Percentiles rank a stretch among this genome's conserved stretches.
Evolutionary conservation across 2,113 vertebrate genomes (phyloP).

Genomic region (Callospermophilus lateralis): DNA sequence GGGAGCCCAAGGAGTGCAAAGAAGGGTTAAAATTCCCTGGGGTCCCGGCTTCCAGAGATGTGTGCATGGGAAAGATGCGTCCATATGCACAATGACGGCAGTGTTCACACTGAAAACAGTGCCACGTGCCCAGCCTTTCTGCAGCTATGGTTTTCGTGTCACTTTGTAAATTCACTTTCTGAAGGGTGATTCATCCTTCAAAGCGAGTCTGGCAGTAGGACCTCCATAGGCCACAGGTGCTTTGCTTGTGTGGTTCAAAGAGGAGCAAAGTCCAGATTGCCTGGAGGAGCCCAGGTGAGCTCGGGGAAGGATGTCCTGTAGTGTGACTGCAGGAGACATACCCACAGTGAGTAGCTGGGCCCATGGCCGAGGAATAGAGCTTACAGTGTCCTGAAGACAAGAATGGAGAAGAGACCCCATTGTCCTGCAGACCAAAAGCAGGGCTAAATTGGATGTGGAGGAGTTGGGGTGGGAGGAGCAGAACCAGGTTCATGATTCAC

Average conservation of each 20-base stretch:
- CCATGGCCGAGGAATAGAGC: accelerated
- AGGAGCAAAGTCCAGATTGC: background rate
- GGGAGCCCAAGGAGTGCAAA: background rate
- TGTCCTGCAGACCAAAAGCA: background rate
- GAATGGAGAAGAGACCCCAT: background rate
- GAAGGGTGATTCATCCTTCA: background rate
- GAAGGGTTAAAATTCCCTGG: background rate
- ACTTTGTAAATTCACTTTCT: background rate
- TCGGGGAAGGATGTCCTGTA: background rate
- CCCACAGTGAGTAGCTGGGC: background rate
- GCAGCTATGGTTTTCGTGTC: background rate
- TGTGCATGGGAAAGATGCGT: background rate
- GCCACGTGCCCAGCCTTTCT: background rate
- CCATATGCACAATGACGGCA: too few relatives aligned
- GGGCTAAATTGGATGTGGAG: background rate
- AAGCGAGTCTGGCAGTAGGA: background rate
- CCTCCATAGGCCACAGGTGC: background rate
- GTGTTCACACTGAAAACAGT: background rate
- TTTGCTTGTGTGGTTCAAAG: background rate
- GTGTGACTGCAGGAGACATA: background rate
- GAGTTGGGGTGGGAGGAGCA: background rate
- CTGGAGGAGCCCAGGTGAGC: background rate
- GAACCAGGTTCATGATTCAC: background rate
- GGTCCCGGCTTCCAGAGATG: too few relatives aligned
- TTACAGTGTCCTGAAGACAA: accelerated